Evolutionary conservation across 2,888 invertebrate species (phyloP).

Genomic region (Drosophila antonietae): DNA sequence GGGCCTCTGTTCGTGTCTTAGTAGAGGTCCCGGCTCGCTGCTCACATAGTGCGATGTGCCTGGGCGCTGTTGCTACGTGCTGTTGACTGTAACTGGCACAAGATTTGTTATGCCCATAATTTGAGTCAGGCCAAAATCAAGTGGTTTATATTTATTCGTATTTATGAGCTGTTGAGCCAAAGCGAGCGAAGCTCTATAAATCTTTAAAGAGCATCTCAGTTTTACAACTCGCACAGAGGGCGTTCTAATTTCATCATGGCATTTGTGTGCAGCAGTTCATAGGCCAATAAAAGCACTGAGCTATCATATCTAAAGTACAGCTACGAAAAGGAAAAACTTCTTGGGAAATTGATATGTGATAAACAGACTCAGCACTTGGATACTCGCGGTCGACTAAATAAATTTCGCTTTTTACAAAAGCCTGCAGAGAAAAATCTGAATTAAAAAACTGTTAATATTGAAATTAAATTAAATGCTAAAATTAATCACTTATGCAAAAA

Average conservation of each 20-base stretch:
- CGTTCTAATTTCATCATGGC: constrained; percentile 7
- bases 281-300: background rate
- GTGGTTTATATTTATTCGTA: constrained; percentile 67
- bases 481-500: too few species aligned
- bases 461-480: too few species aligned
- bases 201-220: constrained; percentile 57
- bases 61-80: constrained; percentile 64
- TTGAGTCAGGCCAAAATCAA: constrained; percentile 66
- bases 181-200: constrained; percentile 59
- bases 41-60: constrained; percentile 14
- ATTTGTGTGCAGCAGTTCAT: background rate
- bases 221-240: constrained; percentile 2
- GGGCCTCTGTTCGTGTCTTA: background rate
- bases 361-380: background rate
- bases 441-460: too few species aligned
- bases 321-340: background rate
- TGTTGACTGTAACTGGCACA: constrained; percentile 68
- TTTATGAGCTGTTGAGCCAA: constrained; percentile 61
- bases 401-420: too few species aligned
- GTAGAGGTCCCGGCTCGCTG: background rate
- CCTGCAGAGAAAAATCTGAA: too few species aligned
- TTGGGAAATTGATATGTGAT: background rate
- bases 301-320: background rate
- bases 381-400: too few species aligned
- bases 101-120: constrained; percentile 77